Conservation (phyloP, 2,888 invertebrate genomes). For the Hydrotaea cyrtoneurina region DNA sequence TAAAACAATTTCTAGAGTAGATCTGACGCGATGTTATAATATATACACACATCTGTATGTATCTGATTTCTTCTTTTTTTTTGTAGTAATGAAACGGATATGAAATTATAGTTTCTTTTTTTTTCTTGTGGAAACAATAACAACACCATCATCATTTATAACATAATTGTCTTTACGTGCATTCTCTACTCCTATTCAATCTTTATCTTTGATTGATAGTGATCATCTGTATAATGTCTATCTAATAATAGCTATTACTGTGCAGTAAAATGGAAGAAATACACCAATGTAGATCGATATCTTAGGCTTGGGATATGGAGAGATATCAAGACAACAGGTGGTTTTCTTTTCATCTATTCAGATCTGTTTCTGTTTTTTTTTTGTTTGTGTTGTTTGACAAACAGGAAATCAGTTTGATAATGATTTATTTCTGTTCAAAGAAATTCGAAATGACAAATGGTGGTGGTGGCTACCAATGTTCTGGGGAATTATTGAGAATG, state of each 20-base stretch:
- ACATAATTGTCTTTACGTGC: background rate
- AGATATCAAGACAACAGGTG: conserved; percentile 20
- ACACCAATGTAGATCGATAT: background rate
- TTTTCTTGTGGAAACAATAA: conserved; percentile 3
- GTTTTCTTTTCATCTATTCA: too few relatives aligned
- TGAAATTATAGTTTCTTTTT: conserved; percentile 28
- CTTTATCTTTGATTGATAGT: conserved; percentile 31
- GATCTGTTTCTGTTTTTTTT: background rate
- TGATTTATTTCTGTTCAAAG: conserved; percentile 24
- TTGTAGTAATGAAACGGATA: conserved; percentile 29
- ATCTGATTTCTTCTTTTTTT: background rate
- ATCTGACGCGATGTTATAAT: background rate
- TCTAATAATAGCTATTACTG: conserved; percentile 26
- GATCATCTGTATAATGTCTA: conserved; percentile 19
- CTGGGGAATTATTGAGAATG: background rate
- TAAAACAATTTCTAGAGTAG: background rate
- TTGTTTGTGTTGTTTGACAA: background rate
- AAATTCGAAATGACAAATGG: background rate
- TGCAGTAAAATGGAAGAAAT: background rate
- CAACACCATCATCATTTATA: conserved; percentile 30
- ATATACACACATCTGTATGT: background rate
- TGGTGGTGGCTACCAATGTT: background rate
- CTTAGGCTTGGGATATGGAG: background rate
- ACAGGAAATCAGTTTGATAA: conserved; percentile 36
- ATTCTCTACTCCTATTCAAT: background rate